These are phyloP conservation scores for Glaucomys volans DNA, from an alignment of 2,113 vertebrate species.

Conservation along the genomic window DNA sequence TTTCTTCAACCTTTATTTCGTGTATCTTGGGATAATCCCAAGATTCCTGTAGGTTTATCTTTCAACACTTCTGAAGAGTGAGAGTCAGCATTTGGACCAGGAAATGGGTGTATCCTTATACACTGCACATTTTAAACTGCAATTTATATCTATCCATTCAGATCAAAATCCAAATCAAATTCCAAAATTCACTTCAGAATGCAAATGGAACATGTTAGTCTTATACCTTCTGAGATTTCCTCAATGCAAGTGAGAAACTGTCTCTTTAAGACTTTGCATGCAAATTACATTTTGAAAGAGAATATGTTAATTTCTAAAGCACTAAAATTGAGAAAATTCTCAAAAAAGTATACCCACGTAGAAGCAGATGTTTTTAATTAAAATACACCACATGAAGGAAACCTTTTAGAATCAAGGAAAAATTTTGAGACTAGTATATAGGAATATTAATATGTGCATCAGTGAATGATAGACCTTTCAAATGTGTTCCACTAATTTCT, in stretches of 20 bases:
- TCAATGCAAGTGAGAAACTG: neutral
- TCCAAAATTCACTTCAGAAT: constrained; percentile 54
- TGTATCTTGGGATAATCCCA: constrained; percentile 20
- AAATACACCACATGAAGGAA: neutral
- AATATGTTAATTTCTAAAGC: neutral
- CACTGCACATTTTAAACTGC: neutral
- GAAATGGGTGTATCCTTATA: neutral
- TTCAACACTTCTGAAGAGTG: constrained; percentile 16
- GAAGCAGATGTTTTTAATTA: neutral
- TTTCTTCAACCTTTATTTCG: constrained; percentile 18
- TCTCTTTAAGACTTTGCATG: neutral
- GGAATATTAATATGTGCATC: neutral
- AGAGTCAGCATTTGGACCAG: neutral
- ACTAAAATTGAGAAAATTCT: constrained; percentile 51
- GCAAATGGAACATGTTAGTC: neutral
- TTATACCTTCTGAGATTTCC: neutral
- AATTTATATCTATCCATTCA: neutral
- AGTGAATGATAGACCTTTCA: neutral
- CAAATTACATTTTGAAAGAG: constrained; percentile 47
- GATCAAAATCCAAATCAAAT: constrained; percentile 54
- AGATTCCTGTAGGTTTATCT: constrained; percentile 3
- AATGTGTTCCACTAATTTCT: neutral
- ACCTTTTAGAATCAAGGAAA: constrained; percentile 12
- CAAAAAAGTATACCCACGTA: constrained; percentile 20
- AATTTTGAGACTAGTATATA: neutral